These are phyloP conservation scores for Diogma glabrata DNA, from an alignment of 2,888 invertebrate species.

Conservation along the genomic window DNA sequence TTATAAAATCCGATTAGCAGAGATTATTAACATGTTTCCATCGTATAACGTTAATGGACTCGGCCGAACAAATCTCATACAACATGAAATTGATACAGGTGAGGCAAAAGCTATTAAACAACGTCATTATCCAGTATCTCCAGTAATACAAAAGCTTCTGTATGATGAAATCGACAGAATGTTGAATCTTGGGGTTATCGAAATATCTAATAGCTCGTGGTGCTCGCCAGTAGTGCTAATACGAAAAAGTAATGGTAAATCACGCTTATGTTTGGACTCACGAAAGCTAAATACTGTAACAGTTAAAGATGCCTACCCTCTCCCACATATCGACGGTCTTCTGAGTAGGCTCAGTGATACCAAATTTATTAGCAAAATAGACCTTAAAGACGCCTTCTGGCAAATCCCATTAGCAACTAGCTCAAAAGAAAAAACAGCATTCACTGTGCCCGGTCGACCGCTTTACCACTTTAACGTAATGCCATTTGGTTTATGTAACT, in stretches of 20 bases:
- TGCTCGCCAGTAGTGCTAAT: slow-evolving; percentile 24
- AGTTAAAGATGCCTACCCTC: slow-evolving; percentile 10
- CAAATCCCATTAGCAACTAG: slow-evolving; percentile 15
- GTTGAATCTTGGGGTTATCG: too few species aligned
- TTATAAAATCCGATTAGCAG: too few species aligned
- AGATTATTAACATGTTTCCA: too few species aligned
- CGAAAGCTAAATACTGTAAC: slow-evolving; percentile 6
- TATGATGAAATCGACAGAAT: too few species aligned
- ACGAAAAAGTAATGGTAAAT: slow-evolving; percentile 12
- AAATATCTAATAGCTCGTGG: too few species aligned
- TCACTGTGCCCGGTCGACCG: slow-evolving; percentile 14
- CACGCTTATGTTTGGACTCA: slow-evolving; percentile 1
- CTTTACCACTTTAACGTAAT: slow-evolving; percentile 14
- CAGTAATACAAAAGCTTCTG: too few species aligned
- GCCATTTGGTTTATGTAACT: slow-evolving; percentile 16
- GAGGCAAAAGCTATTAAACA: too few species aligned
- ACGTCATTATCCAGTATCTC: too few species aligned
- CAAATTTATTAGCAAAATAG: slow-evolving; percentile 21
- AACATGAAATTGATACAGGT: too few species aligned
- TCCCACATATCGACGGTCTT: slow-evolving; percentile 8
- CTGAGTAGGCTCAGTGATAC: slow-evolving; percentile 17
- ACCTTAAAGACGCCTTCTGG: slow-evolving; percentile 19
- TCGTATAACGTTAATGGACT: too few species aligned
- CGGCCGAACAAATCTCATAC: too few species aligned
- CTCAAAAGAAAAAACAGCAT: slow-evolving; percentile 20